These are phyloP conservation scores for Spheniscus humboldti DNA, from an alignment of 2,797 vertebrate genomes.

Conservation along the genomic window DNA sequence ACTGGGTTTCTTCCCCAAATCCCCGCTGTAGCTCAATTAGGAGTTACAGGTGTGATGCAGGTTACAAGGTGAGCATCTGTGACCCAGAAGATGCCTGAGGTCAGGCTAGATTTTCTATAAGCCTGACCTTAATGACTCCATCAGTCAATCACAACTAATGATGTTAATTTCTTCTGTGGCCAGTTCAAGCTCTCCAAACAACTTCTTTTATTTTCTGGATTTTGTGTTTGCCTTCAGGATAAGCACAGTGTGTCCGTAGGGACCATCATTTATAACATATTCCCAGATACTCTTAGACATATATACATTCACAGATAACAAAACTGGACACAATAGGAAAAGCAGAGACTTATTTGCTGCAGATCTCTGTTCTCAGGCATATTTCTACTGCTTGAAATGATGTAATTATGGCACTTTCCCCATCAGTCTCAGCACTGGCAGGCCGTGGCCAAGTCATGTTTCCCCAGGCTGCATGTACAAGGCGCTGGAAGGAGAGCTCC, in stretches of 20 bases:
- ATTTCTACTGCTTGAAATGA: not conserved
- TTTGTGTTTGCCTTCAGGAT: not conserved
- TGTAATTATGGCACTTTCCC: not conserved
- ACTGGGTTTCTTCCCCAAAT: not conserved
- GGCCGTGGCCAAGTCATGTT: not conserved
- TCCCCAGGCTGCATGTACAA: accelerated
- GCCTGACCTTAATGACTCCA: not conserved
- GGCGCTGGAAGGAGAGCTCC: not conserved
- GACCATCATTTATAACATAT: not conserved
- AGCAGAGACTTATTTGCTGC: not conserved
- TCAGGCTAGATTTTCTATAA: not conserved
- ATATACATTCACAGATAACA: not conserved
- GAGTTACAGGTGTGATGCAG: not conserved
- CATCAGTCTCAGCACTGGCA: too few relatives aligned
- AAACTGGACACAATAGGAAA: not conserved
- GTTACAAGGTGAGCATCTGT: not conserved
- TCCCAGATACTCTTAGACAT: not conserved
- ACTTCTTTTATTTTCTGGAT: not conserved
- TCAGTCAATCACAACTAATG: not conserved
- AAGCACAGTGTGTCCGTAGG: not conserved
- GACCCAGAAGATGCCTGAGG: not conserved
- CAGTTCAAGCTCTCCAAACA: not conserved
- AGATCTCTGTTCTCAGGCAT: not conserved
- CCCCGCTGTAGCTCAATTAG: not conserved
- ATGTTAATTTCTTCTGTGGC: not conserved